phyloP scores from a whole-genome alignment of 1,140 invertebrate genomes.

The Halyomorpha halys region DNA sequence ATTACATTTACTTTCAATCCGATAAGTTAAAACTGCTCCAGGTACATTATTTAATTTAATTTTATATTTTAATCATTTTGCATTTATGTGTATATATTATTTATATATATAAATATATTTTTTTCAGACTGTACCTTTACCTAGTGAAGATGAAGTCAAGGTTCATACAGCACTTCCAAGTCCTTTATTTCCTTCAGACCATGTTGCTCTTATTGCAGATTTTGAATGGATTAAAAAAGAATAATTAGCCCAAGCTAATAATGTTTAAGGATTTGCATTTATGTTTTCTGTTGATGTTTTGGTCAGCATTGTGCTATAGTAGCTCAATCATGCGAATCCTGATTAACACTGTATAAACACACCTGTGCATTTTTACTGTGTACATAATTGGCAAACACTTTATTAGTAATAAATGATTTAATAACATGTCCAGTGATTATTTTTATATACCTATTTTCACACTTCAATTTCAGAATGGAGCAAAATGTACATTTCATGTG shows the following conservation, averaged over 20 bases:
- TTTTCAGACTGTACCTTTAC: constrained; percentile 60
- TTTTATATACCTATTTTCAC: too few species aligned
- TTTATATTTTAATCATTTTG: neutral
- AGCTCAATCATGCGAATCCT: too few species aligned
- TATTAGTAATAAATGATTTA: too few species aligned
- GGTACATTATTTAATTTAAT: constrained; percentile 34
- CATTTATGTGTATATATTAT: neutral
- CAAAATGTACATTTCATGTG: too few species aligned
- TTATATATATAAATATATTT: neutral
- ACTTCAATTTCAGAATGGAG: too few species aligned
- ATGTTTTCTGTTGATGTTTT: too few species aligned
- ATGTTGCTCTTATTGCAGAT: constrained; percentile 76
- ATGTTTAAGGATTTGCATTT: too few species aligned
- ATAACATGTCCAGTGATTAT: too few species aligned
- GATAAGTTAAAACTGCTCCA: constrained; percentile 50
- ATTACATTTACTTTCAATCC: constrained; percentile 82
- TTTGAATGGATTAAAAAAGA: constrained; percentile 45
- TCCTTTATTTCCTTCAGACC: constrained; percentile 81
- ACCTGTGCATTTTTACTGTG: too few species aligned
- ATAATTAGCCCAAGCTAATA: neutral
- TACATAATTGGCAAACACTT: too few species aligned
- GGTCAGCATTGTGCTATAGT: too few species aligned
- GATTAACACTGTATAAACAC: too few species aligned
- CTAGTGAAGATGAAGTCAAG: constrained; percentile 60
- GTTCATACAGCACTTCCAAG: constrained; percentile 68